These are phyloP conservation scores for Sula dactylatra DNA, from an alignment of 2,113 vertebrate genomes.

Conservation along the genomic window DNA sequence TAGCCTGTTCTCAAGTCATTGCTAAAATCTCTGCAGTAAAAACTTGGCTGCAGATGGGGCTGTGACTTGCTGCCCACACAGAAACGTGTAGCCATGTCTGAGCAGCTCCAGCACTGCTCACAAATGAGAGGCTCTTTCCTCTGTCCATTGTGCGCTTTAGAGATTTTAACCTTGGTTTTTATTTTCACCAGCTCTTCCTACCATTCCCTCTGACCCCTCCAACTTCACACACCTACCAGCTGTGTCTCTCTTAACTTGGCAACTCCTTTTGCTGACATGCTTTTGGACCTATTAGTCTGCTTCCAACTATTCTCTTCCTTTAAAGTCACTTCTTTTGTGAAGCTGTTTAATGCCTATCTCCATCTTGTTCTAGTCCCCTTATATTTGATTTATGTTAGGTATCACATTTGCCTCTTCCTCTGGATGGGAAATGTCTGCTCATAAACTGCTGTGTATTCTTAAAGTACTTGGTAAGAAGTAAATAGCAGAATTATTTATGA, in stretches of 20 bases:
- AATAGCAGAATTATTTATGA: slow-evolving; percentile 35
- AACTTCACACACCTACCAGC: background rate
- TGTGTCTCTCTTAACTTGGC: background rate
- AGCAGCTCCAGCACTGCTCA: background rate
- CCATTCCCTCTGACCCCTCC: background rate
- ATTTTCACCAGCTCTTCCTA: background rate
- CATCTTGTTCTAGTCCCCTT: background rate
- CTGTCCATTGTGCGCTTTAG: background rate
- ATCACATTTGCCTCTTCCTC: background rate
- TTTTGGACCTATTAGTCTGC: background rate
- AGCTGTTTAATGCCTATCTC: background rate
- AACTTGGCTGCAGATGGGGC: background rate
- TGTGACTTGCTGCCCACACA: background rate
- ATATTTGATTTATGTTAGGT: background rate
- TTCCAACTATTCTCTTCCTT: background rate
- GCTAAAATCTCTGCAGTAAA: background rate
- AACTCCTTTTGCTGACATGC: background rate
- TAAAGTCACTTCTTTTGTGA: background rate
- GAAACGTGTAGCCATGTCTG: background rate
- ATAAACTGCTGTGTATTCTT: background rate
- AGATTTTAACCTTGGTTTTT: background rate
- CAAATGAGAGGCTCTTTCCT: background rate
- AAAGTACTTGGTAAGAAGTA: background rate
- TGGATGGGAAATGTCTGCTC: background rate
- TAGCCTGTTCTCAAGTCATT: background rate